Evolutionary conservation across 1,140 invertebrate genomes (phyloP).

Genomic region (Wasmannia auropunctata): DNA sequence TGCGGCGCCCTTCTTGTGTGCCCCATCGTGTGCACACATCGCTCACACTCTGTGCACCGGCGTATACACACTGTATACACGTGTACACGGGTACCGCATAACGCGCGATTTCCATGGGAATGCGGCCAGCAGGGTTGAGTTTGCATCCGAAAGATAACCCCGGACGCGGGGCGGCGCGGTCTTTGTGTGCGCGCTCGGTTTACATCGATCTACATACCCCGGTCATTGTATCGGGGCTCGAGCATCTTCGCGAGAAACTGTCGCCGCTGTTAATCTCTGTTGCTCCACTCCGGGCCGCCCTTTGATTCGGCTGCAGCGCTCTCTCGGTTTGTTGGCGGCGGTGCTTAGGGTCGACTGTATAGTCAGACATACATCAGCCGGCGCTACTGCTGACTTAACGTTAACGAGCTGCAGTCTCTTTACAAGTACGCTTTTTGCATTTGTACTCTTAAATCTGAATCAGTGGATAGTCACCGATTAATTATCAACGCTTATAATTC

Average conservation of each 20-base stretch:
- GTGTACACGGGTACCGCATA: constrained; percentile 69
- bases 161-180: constrained; percentile 33
- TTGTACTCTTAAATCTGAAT: too few relatives aligned
- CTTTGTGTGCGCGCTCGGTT: constrained; percentile 10
- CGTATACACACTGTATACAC: constrained; percentile 63
- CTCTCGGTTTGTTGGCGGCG: not conserved
- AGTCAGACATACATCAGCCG: not conserved
- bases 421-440: too few relatives aligned
- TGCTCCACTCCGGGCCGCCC: not conserved
- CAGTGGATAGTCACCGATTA: too few relatives aligned
- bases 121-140: constrained; percentile 59
- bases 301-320: not conserved
- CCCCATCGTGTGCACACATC: constrained; percentile 54
- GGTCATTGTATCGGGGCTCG: constrained; percentile 25
- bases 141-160: constrained; percentile 76
- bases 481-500: too few relatives aligned
- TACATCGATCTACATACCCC: not conserved
- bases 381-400: not conserved
- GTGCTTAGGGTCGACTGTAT: not conserved
- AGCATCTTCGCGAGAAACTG: constrained; percentile 54
- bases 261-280: constrained; percentile 13
- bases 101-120: constrained; percentile 77
- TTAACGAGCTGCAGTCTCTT: too few relatives aligned
- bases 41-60: constrained; percentile 28
- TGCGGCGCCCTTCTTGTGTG: constrained; percentile 45